A percentile compares a stretch with the other conserved stretches of the same genome.
Evolutionary conservation across 2,113 vertebrate species (phyloP).

Genomic region (Meles meles): DNA sequence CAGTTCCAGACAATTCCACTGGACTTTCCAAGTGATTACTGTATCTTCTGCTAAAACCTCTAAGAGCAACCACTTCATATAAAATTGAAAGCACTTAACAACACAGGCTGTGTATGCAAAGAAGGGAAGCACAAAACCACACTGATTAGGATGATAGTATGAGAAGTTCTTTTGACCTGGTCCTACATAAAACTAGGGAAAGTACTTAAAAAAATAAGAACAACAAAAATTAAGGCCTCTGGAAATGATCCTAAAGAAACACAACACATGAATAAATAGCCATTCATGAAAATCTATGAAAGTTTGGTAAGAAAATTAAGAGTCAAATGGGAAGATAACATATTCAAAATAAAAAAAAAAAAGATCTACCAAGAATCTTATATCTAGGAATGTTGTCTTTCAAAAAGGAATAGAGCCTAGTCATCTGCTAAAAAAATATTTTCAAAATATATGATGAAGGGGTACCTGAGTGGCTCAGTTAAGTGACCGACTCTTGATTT

Average conservation of each 20-base stretch:
- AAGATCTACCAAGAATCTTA: background rate
- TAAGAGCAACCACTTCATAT: background rate
- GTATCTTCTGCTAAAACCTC: background rate
- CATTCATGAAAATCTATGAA: background rate
- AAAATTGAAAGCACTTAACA: background rate
- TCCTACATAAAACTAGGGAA: background rate
- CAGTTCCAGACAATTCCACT: background rate
- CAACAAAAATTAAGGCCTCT: background rate
- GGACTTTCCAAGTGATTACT: background rate
- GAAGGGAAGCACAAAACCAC: background rate
- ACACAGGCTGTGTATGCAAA: background rate
- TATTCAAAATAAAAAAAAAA: background rate
- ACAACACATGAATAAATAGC: background rate
- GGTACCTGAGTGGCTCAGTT: background rate
- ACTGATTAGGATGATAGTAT: background rate
- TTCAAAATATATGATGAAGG: background rate
- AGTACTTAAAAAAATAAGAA: background rate
- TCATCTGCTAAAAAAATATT: background rate
- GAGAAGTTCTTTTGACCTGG: background rate
- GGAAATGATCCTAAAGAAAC: background rate
- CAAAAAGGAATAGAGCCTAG: background rate
- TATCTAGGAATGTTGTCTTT: background rate
- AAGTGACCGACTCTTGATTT: background rate
- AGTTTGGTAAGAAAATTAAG: background rate
- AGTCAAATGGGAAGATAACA: background rate